Percentiles rank a stretch among this genome's conserved stretches.
Evolutionary conservation across 2,797 vertebrate species (phyloP).

Genomic region (Gambusia yucatana): DNA sequence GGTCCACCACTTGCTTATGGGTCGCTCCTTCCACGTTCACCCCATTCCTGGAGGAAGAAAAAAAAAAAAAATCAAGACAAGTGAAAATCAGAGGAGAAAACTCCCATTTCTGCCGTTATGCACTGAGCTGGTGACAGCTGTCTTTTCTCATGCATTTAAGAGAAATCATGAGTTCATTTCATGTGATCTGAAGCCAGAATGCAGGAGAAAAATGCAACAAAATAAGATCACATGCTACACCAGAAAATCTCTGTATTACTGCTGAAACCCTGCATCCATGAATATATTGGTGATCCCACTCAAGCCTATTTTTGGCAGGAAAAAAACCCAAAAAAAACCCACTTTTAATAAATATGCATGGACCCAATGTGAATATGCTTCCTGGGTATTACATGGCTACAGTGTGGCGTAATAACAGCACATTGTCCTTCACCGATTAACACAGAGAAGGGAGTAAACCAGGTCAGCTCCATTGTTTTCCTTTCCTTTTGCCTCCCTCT

Average conservation of each 20-base stretch:
- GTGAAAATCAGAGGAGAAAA: background rate
- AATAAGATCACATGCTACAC: background rate
- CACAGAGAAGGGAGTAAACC: slow-evolving; percentile 29
- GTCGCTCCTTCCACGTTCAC: slow-evolving; percentile 96
- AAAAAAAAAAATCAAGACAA: background rate
- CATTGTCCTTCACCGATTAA: slow-evolving; percentile 32
- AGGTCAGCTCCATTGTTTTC: slow-evolving; percentile 40
- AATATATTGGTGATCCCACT: slow-evolving; percentile 11
- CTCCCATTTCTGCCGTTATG: no score
- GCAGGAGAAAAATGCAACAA: slow-evolving; percentile 11
- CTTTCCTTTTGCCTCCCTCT: slow-evolving; percentile 25
- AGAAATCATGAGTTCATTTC: background rate
- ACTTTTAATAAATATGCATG: background rate
- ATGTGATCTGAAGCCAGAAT: slow-evolving; percentile 14
- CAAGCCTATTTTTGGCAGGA: background rate
- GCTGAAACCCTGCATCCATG: background rate
- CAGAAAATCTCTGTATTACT: background rate
- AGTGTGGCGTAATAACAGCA: background rate
- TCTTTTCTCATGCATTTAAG: background rate
- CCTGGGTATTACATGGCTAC: background rate
- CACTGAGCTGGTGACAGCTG: background rate
- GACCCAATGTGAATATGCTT: background rate
- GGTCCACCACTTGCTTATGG: slow-evolving; percentile 98
- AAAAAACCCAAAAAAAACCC: background rate
- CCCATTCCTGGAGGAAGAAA: slow-evolving; percentile 82